These are phyloP conservation scores for Adelges cooleyi DNA, from an alignment of 1,140 invertebrate genomes.

Conservation along the genomic window DNA sequence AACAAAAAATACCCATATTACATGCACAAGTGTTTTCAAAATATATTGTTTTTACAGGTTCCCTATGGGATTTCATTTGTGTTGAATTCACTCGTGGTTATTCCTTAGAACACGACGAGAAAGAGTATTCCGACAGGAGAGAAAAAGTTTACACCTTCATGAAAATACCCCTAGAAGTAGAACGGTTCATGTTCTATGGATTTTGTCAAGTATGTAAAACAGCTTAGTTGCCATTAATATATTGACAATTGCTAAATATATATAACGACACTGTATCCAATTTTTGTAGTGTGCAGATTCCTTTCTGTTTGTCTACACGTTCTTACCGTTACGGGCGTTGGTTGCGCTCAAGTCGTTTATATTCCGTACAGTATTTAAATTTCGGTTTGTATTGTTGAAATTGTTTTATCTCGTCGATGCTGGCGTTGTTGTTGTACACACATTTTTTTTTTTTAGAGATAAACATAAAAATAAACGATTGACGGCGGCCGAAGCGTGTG, in stretches of 20 bases:
- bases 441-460: not conserved
- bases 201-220: constrained; percentile 59
- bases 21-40: too few relatives aligned
- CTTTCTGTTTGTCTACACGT: constrained; percentile 95
- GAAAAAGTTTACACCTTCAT: constrained; percentile 97
- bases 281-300: constrained; percentile 81
- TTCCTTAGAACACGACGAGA: constrained; percentile 83
- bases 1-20: too few relatives aligned
- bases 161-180: constrained; percentile 84
- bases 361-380: constrained; percentile 54
- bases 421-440: too few relatives aligned
- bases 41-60: constrained; percentile 34
- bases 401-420: not conserved
- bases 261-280: not conserved
- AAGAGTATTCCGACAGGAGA: constrained; percentile 78
- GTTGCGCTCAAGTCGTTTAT: constrained; percentile 72
- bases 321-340: constrained; percentile 84
- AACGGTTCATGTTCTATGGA: constrained; percentile 91
- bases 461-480: constrained; percentile 40
- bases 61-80: constrained; percentile 62
- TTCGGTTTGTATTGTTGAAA: constrained; percentile 46
- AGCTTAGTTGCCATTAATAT: too few relatives aligned
- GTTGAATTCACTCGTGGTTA: constrained; percentile 85
- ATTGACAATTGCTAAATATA: not conserved
- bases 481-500: constrained; percentile 89